A percentile compares a stretch with the other conserved stretches of the same genome.
phyloP scores from a whole-genome alignment of 2,113 vertebrate genomes.

The Hyperopisus bebe region DNA sequence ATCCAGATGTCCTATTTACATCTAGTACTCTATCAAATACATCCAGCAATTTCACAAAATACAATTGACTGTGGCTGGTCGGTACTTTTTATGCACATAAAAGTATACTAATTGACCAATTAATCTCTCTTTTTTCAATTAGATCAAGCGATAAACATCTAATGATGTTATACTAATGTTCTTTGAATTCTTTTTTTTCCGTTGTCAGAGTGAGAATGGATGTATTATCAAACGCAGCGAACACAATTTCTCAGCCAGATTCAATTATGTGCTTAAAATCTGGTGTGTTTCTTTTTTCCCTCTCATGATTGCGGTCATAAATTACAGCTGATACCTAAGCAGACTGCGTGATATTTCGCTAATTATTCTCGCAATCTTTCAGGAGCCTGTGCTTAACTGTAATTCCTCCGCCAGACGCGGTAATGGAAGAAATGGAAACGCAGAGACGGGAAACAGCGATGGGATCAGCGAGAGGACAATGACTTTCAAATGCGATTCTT shows the following conservation, averaged over 20 bases:
- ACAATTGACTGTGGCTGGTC: background rate
- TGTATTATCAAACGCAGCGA: background rate
- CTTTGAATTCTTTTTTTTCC: background rate
- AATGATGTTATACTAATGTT: slow-evolving; percentile 21
- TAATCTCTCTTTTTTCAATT: slow-evolving; percentile 10
- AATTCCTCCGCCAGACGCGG: background rate
- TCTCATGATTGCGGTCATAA: slow-evolving; percentile 15
- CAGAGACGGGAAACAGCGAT: background rate
- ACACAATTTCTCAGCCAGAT: slow-evolving; percentile 10
- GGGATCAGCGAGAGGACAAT: background rate
- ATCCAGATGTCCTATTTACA: background rate
- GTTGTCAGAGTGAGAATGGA: background rate
- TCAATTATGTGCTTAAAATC: slow-evolving; percentile 17
- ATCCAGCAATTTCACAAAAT: background rate
- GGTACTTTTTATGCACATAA: background rate
- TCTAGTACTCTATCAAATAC: background rate
- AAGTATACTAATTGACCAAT: background rate
- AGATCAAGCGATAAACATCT: slow-evolving; percentile 15
- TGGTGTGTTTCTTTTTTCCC: background rate
- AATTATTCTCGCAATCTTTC: slow-evolving; percentile 5
- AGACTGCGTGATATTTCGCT: background rate
- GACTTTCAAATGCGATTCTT: background rate
- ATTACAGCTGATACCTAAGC: slow-evolving; percentile 5
- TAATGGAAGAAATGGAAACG: background rate
- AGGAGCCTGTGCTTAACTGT: background rate